Evolutionary conservation across 2,888 invertebrate species (phyloP), one percentile per base, ranked within the genome.

Genomic region (Heliconius sara): DNA sequence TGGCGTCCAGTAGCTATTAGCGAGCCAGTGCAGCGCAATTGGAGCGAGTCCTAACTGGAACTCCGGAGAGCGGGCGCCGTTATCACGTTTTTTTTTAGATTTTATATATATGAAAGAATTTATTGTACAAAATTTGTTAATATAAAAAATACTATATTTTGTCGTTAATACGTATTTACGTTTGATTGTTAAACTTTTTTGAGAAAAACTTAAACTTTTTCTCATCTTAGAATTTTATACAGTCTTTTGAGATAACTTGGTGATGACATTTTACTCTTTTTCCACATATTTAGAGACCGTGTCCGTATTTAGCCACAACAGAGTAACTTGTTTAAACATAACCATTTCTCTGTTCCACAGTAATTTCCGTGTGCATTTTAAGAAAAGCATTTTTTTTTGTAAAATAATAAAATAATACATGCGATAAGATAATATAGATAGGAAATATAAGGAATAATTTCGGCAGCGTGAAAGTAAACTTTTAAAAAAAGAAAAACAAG

Each of bases 11-110:
- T 76, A 71, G 74, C 79, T 75, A 77, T 82, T 80, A 79, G 68
- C 80, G 81, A 86, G 89, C 91, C 89, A 89, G 89, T 86, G 76
- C 81, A 79, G 25, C 84, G 81, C 89, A 93, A 93, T 86, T 92
- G 88, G 93, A 93, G 92, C 93, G 89, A 87, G 85, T 86, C 89
- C 87, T 92, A 93, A 93, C 93, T 92, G 93, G 88, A 88, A 85
- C 84, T 80, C 80, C 84, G 84, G 85, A 83, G 81, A 75, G 83
- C 79, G 80, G 79, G 74, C 72, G 83, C 86, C 85, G 86, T 85
- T 85, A 86, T 81, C 83, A 80, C 66, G 75, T 77, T 80, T 60
- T 22, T 60, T 68, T 79, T 80, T 52, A 70, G 43, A 80, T 71
- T 70, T 47, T n/a, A 78, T 76, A 30, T 30, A 80, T 80, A 78